A percentile compares a stretch with the other conserved stretches of the same genome.
These are phyloP conservation scores for Heteromyza rotundicornis DNA, from an alignment of 2,888 invertebrate species.

Conservation along the genomic window DNA sequence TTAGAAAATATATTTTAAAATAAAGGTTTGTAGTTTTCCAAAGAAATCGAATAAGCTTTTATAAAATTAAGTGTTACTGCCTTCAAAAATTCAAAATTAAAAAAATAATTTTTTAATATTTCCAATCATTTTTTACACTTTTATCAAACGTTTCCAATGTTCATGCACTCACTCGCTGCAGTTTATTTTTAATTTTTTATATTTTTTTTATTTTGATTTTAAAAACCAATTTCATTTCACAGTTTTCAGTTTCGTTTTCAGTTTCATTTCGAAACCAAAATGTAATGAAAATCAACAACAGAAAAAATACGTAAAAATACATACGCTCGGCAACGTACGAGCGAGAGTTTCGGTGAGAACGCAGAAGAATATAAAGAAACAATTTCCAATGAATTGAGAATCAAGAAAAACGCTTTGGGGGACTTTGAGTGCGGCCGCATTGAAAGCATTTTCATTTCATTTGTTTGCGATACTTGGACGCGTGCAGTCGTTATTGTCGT, in stretches of 20 bases:
- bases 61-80: no score
- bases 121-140: no score
- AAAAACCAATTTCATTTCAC: neutral
- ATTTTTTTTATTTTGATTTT: slow-evolving; percentile 6
- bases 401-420: no score
- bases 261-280: slow-evolving; percentile 33
- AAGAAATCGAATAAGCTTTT: no score
- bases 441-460: slow-evolving; percentile 36
- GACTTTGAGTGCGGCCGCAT: no score
- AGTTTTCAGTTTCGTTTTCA: slow-evolving; percentile 36
- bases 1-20: no score
- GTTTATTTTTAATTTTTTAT: slow-evolving; percentile 26
- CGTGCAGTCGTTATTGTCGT: slow-evolving; percentile 43
- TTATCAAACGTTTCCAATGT: no score
- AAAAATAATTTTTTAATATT: no score
- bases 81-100: no score
- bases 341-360: slow-evolving; percentile 12
- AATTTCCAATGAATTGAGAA: neutral
- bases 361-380: no score
- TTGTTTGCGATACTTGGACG: slow-evolving; percentile 54
- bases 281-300: neutral
- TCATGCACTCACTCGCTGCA: neutral
- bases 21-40: no score
- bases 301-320: neutral
- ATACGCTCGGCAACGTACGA: slow-evolving; percentile 3